Conservation (phyloP, 2,113 vertebrate species). For the Antennarius striatus region DNA sequence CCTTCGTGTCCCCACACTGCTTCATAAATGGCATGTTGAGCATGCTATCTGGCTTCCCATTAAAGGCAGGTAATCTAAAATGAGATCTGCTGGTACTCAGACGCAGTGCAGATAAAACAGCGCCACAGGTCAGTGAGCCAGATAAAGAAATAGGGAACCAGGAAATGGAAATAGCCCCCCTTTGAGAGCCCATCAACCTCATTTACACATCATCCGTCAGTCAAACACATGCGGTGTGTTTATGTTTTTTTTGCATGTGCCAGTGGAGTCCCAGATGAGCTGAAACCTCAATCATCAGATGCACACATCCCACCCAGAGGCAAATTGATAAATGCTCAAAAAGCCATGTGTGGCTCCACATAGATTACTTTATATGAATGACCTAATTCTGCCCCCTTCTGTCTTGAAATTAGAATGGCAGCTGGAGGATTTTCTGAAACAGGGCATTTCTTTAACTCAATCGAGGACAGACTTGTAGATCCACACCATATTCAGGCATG, state of each 20-base stretch:
- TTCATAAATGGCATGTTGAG: conserved; percentile 40
- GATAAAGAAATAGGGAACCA: conserved; percentile 23
- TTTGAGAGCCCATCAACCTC: conserved; percentile 12
- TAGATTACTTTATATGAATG: conserved; percentile 32
- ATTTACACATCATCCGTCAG: conserved; percentile 27
- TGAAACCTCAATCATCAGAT: conserved; percentile 8
- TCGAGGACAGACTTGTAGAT: no score
- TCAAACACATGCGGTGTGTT: conserved; percentile 7
- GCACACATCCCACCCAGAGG: neutral
- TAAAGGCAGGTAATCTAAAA: conserved; percentile 58
- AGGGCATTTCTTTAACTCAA: no score
- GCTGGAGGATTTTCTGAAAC: neutral
- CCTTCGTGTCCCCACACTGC: conserved; percentile 11
- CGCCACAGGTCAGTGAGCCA: conserved; percentile 48
- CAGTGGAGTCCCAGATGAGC: neutral
- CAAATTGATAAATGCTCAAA: neutral
- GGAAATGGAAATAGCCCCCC: conserved; percentile 11
- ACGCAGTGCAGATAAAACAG: conserved; percentile 13
- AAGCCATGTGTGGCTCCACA: neutral
- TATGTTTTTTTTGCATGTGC: neutral
- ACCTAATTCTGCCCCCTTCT: conserved; percentile 60
- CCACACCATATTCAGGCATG: no score
- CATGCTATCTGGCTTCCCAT: conserved; percentile 27
- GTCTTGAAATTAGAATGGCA: conserved; percentile 43
- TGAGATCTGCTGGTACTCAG: conserved; percentile 53